Percentiles rank a stretch among this genome's conserved stretches.
phyloP scores from a whole-genome alignment of 2,797 vertebrate genomes.

The Phalanger gymnotis region DNA sequence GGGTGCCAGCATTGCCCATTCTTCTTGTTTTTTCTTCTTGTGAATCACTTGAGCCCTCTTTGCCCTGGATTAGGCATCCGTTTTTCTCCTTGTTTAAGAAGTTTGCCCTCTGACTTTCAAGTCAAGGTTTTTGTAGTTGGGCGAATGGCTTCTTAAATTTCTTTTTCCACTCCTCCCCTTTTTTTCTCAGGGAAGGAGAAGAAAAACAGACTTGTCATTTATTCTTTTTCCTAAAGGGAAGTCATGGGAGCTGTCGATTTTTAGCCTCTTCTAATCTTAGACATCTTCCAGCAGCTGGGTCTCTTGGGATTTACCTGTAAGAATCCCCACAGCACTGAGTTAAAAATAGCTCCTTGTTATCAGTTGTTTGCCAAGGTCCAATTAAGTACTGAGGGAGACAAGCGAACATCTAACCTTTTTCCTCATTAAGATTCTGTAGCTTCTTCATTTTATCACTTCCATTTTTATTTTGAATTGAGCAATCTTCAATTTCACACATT shows the following conservation, averaged over 20 bases:
- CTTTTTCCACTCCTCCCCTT: not conserved
- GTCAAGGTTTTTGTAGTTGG: not conserved
- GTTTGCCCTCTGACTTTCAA: not conserved
- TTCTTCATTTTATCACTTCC: slow-evolving; percentile 37
- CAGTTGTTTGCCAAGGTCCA: slow-evolving; percentile 29
- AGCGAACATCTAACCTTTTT: not conserved
- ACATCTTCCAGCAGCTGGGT: not conserved
- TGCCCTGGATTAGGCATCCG: not conserved
- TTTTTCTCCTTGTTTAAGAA: not conserved
- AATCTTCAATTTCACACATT: not conserved
- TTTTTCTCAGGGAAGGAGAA: not conserved
- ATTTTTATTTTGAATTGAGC: not conserved
- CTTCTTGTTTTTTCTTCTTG: not conserved
- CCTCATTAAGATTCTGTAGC: slow-evolving; percentile 18
- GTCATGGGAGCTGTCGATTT: not conserved
- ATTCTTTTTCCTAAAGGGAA: not conserved
- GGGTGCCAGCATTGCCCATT: not conserved
- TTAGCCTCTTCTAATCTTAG: slow-evolving; percentile 15
- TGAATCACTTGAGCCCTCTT: not conserved
- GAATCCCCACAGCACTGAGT: not conserved
- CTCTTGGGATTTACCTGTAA: slow-evolving; percentile 10
- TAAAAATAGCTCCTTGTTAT: slow-evolving; percentile 48
- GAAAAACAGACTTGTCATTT: not conserved
- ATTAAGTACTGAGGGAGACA: not conserved
- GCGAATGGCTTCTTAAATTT: not conserved